Base-by-base conservation (phyloP, 2,888 invertebrate genomes). In the Lottia gigantea region DNA sequence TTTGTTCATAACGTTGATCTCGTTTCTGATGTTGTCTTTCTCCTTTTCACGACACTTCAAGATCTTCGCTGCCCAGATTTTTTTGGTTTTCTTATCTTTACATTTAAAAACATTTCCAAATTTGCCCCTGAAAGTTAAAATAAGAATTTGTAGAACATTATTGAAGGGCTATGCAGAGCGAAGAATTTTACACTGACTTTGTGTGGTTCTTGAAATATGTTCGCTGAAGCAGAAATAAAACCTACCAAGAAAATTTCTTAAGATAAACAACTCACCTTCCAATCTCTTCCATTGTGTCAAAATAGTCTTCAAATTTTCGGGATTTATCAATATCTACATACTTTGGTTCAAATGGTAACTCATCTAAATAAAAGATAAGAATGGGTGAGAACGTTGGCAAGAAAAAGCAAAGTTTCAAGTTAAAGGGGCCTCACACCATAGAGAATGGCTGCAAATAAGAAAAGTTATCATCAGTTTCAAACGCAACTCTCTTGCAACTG, bases 1-100 rank as follows among this genome's bases (percentile, higher is more conserved):
- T 77, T 93, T 91, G 86, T 95, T 92, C 98, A 99, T 98, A 81
- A 99, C 95, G 80, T 96, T 96, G 71, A 99, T 95, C 89, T 98
- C 98, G 67, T 97, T 91, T 88, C 96, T 95, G 75, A 97, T 96
- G 85, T 95, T 95, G 73, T 94, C 91, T 73, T 95, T 91, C 89
- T 98, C 97, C 84, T 96, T 95, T 74, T 95, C 92, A 80, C 95
- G 92, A 73, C 92, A 92, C 72, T 95, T 95, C 64, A 93, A 93
- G 78, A 98, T 94, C 89, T 97, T 97, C 7, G 95, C 96, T 0
- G 96, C 96, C 81, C 93, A 92, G 75, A 91, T 91, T 66, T 92
- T 91, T 12, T 91, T 90, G 0, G 92, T 91, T 1, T 88, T 88
- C 82, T 92, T 93, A 78, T 95, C 94, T 62, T 91, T 83, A 71